phyloP scores from a whole-genome alignment of 1,140 invertebrate species.

The Cecropterus lyciades region DNA sequence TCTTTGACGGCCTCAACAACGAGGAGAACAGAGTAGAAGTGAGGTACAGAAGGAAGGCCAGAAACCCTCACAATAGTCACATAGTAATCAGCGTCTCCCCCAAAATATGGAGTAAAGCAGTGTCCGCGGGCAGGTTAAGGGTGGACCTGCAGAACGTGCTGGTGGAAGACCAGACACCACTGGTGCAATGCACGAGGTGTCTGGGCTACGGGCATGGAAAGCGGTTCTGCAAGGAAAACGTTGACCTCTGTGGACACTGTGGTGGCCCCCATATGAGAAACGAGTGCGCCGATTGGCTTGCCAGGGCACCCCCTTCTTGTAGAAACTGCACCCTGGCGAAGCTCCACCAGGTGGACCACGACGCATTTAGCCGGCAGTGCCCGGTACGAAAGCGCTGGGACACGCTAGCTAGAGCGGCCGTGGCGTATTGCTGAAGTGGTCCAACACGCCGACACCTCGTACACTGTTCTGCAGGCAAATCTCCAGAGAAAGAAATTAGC shows the following conservation, averaged over 20 bases:
- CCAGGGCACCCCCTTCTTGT: neutral
- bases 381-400: neutral
- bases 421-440: constrained; percentile 13
- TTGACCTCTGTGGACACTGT: neutral
- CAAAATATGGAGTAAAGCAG: neutral
- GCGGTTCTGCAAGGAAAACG: neutral
- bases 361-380: neutral
- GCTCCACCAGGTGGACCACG: neutral
- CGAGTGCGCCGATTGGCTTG: neutral
- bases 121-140: neutral
- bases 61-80: neutral
- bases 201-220: too few species aligned
- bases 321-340: neutral
- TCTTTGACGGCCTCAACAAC: too few species aligned
- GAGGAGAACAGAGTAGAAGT: neutral
- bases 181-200: too few species aligned
- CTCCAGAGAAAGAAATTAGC: constrained; percentile 7
- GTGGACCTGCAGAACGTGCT: constrained; percentile 6
- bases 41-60: neutral
- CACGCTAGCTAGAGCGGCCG: neutral
- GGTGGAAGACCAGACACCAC: too few species aligned
- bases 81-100: neutral
- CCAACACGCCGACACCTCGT: neutral
- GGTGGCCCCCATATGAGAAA: too few species aligned
- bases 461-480: neutral